Conservation (phyloP, 2,113 vertebrate genomes). For the Hiodon alosoides region DNA sequence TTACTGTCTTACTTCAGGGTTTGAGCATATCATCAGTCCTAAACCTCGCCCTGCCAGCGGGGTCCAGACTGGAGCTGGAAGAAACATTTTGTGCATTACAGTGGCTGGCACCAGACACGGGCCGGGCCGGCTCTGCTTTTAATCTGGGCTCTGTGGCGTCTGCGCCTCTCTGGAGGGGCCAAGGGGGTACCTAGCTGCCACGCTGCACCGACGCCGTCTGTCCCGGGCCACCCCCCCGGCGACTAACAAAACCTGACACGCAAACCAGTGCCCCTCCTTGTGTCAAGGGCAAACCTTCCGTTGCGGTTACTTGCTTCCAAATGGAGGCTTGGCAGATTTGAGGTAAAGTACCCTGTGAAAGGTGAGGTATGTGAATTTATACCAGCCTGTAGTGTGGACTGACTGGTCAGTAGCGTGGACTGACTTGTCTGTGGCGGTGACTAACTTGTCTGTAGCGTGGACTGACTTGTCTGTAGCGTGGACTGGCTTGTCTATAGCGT, state of each 20-base stretch:
- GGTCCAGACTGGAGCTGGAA: background rate
- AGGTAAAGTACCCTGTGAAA: too few relatives aligned
- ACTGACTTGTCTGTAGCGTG: too few relatives aligned
- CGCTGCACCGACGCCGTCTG: background rate
- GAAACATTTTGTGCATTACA: background rate
- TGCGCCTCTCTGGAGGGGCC: background rate
- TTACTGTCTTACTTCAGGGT: conserved; percentile 7
- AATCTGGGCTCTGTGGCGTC: background rate
- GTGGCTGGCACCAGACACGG: background rate
- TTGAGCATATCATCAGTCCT: conserved; percentile 5
- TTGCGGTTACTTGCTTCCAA: too few relatives aligned
- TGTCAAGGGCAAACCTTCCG: background rate
- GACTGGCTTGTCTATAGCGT: too few relatives aligned
- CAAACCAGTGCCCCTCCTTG: background rate
- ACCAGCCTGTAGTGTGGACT: too few relatives aligned
- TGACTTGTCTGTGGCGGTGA: too few relatives aligned
- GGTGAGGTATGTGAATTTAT: too few relatives aligned
- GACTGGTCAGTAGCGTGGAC: too few relatives aligned
- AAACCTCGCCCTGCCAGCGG: background rate
- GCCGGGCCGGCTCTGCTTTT: background rate
- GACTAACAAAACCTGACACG: background rate
- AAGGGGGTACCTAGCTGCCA: background rate
- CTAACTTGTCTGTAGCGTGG: too few relatives aligned
- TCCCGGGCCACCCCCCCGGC: background rate
- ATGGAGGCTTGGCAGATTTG: too few relatives aligned